Evolutionary conservation across 2,888 invertebrate genomes (phyloP).

Genomic region (Eudasyphora cyanicolor): DNA sequence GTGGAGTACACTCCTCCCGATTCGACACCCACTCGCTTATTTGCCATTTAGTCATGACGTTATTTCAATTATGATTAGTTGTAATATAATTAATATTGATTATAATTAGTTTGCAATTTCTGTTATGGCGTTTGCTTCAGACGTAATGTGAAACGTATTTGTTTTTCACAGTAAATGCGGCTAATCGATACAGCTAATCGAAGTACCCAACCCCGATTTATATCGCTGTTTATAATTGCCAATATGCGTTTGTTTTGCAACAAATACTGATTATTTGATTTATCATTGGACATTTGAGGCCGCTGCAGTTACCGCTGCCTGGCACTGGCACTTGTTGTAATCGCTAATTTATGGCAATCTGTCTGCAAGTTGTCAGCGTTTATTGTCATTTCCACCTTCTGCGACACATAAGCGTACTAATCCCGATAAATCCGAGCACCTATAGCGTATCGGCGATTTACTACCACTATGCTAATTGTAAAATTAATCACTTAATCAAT

Average conservation of each 20-base stretch:
- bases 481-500: slow-evolving; percentile 63
- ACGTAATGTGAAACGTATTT: background rate
- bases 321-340: slow-evolving; percentile 13
- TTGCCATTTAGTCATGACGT: slow-evolving; percentile 40
- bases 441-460: background rate
- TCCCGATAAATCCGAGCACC: background rate
- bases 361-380: slow-evolving; percentile 65
- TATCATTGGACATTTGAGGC: slow-evolving; percentile 23
- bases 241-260: slow-evolving; percentile 26
- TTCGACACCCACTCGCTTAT: background rate
- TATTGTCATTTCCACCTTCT: slow-evolving; percentile 63
- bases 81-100: slow-evolving; percentile 59
- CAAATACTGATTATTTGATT: slow-evolving; percentile 48
- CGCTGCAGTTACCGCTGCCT: background rate
- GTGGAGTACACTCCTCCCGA: background rate
- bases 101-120: slow-evolving; percentile 41
- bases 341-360: slow-evolving; percentile 57
- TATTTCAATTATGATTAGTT: slow-evolving; percentile 58
- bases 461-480: slow-evolving; percentile 42
- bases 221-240: background rate
- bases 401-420: slow-evolving; percentile 27
- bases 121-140: too few relatives aligned
- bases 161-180: slow-evolving; percentile 1
- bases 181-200: background rate
- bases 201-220: slow-evolving; percentile 2